Conservation (phyloP, 2,113 vertebrate genomes). For the Gopherus flavomarginatus region DNA sequence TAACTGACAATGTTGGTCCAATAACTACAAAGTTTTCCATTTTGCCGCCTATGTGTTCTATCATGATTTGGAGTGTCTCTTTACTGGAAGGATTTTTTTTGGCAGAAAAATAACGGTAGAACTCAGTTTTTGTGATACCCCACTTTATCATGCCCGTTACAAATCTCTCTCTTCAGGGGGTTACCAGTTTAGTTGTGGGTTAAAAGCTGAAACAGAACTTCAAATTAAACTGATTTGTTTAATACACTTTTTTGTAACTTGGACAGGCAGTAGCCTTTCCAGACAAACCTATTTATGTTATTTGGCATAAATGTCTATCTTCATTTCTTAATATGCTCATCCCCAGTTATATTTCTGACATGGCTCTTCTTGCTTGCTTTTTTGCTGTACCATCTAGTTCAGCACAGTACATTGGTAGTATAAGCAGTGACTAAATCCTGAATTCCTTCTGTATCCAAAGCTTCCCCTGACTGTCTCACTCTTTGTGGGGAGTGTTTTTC, state of each 20-base stretch:
- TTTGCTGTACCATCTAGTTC: neutral
- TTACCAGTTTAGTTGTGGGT: neutral
- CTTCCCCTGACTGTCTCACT: neutral
- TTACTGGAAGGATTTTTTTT: neutral
- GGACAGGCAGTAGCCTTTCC: fast-evolving
- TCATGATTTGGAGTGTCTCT: neutral
- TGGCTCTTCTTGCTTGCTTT: conserved; percentile 18
- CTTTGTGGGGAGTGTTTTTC: neutral
- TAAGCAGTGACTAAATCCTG: neutral
- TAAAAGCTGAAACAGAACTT: neutral
- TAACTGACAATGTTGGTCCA: neutral
- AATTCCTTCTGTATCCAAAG: neutral
- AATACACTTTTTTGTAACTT: neutral
- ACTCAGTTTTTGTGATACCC: neutral
- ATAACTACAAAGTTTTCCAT: neutral
- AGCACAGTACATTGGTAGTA: neutral
- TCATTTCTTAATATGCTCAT: fast-evolving
- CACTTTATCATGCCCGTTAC: neutral
- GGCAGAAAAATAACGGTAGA: neutral
- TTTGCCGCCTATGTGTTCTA: neutral
- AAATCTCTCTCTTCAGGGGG: neutral
- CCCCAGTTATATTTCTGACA: neutral
- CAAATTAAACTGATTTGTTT: neutral
- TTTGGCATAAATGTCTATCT: neutral
- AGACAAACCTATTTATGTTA: fast-evolving